A percentile compares a stretch with the other conserved stretches of the same genome.
phyloP scores from a whole-genome alignment of 1,140 invertebrate species.

The Euura saliciscinereae region DNA sequence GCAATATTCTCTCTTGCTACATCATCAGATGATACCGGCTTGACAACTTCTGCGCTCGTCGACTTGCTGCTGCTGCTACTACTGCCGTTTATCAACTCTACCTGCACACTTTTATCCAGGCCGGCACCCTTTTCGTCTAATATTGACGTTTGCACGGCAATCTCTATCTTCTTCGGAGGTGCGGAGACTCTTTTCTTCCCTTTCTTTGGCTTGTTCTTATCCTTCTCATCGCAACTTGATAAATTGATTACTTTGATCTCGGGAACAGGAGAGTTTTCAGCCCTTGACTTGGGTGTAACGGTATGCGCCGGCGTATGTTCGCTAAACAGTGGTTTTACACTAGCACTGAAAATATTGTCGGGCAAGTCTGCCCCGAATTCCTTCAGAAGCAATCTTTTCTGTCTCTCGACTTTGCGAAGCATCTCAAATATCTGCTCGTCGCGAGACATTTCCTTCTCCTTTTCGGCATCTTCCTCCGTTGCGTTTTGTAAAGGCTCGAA shows the following conservation, averaged over 20 bases:
- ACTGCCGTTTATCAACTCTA: conserved; percentile 26
- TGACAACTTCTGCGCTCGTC: neutral
- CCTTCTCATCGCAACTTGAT: conserved; percentile 30
- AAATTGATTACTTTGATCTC: conserved; percentile 51
- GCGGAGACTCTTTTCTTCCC: conserved; percentile 11
- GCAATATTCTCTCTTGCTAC: conserved; percentile 12
- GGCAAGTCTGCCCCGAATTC: conserved; percentile 50
- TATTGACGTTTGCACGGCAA: conserved; percentile 42
- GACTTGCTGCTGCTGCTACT: conserved; percentile 11
- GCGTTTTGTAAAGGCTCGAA: conserved; percentile 1
- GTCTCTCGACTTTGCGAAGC: conserved; percentile 48
- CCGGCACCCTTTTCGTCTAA: conserved; percentile 21
- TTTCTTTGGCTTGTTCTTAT: conserved; percentile 23
- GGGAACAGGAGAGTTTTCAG: conserved; percentile 23
- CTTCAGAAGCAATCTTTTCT: conserved; percentile 44
- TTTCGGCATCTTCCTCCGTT: conserved; percentile 8
- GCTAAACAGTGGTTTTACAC: conserved; percentile 41
- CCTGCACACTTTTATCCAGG: conserved; percentile 48
- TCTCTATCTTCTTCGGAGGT: conserved; percentile 32
- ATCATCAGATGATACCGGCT: neutral
- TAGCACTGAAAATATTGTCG: conserved; percentile 44
- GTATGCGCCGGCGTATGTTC: neutral
- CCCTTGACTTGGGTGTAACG: conserved; percentile 8
- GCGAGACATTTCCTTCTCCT: conserved; percentile 31
- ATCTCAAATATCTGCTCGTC: conserved; percentile 49